Evolutionary conservation across 35 echinoderm and acorn worm genomes (phyloP).

Genomic region (Chiridota heheva): DNA sequence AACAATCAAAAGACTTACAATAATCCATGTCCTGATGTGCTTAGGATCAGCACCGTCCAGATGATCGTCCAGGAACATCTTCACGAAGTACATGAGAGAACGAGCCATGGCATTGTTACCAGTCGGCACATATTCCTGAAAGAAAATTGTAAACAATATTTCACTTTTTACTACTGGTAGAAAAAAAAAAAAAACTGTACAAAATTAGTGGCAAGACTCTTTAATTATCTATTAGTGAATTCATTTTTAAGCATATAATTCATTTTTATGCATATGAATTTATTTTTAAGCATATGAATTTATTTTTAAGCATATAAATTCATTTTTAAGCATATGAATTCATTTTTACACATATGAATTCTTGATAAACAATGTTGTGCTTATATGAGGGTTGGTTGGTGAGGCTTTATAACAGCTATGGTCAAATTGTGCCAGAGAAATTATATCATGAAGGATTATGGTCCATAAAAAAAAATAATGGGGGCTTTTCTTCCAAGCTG

Average conservation of each 20-base stretch:
- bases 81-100: constrained; percentile 88
- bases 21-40: constrained; percentile 85
- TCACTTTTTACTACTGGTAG: not conserved
- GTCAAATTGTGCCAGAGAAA: too few relatives aligned
- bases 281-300: not conserved
- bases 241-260: not conserved
- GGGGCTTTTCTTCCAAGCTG: too few relatives aligned
- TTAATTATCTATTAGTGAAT: not conserved
- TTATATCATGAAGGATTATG: too few relatives aligned
- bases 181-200: not conserved
- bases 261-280: not conserved
- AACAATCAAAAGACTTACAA: constrained; percentile 81
- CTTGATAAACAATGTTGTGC: too few relatives aligned
- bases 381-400: too few relatives aligned
- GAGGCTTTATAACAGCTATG: too few relatives aligned
- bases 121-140: constrained; percentile 95
- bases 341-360: too few relatives aligned
- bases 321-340: too few relatives aligned
- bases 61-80: constrained; percentile 93
- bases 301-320: too few relatives aligned
- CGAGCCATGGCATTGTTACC: constrained; percentile 76
- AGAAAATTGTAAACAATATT: not conserved
- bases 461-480: too few relatives aligned
- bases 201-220: not conserved
- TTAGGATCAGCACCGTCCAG: constrained; percentile 75